A percentile compares a stretch with the other conserved stretches of the same genome.
Evolutionary conservation across 1,140 invertebrate species (phyloP).

Genomic region (Pachypeltis micranthus): DNA sequence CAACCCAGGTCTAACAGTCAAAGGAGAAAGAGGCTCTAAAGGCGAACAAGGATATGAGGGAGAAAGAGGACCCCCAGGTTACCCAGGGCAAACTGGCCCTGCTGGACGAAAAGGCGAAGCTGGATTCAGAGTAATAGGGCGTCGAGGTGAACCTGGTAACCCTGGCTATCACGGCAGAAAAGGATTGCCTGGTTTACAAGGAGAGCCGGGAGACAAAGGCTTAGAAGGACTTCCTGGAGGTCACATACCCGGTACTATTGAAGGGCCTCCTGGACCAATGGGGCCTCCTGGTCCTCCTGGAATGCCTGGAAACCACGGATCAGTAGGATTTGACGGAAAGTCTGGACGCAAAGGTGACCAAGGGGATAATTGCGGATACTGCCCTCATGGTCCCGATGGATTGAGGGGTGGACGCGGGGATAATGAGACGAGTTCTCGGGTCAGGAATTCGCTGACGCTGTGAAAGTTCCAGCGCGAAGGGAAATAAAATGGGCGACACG

Average conservation of each 20-base stretch:
- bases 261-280: slow-evolving; percentile 53
- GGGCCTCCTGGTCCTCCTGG: slow-evolving; percentile 56
- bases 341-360: slow-evolving; percentile 43
- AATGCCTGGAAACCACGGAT: slow-evolving; percentile 22
- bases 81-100: slow-evolving; percentile 37
- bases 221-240: slow-evolving; percentile 62
- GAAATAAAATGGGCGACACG: no score
- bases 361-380: slow-evolving; percentile 57
- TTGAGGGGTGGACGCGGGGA: neutral
- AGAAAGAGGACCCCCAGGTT: slow-evolving; percentile 31
- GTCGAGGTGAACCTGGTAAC: slow-evolving; percentile 42
- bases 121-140: slow-evolving; percentile 53
- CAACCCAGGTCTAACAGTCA: slow-evolving; percentile 34
- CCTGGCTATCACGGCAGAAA: slow-evolving; percentile 48
- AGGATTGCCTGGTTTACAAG: slow-evolving; percentile 24
- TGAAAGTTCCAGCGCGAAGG: no score
- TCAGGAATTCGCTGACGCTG: no score
- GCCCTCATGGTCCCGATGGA: slow-evolving; percentile 39
- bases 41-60: slow-evolving; percentile 31
- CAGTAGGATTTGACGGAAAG: slow-evolving; percentile 28
- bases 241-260: slow-evolving; percentile 56
- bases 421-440: neutral
- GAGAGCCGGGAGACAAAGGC: slow-evolving; percentile 41
- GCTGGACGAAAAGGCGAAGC: slow-evolving; percentile 55
- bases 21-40: slow-evolving; percentile 33